phyloP scores from a whole-genome alignment of 2,113 vertebrate genomes.

The Aldabrachelys gigantea region DNA sequence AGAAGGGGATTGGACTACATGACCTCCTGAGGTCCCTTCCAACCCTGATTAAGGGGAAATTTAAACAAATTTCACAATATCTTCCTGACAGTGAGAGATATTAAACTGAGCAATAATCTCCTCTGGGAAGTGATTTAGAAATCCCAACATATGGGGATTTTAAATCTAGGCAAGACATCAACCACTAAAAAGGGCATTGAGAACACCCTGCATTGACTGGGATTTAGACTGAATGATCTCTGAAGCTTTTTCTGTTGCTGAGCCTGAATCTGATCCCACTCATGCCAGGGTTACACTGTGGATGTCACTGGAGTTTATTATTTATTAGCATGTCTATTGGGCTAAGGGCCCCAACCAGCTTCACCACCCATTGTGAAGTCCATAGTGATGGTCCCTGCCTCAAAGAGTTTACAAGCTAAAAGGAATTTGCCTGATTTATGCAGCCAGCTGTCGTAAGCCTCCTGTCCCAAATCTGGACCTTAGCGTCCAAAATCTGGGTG shows the following conservation, averaged over 20 bases:
- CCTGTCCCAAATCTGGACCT: too few relatives aligned
- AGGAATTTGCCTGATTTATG: neutral
- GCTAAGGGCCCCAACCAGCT: neutral
- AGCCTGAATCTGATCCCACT: constrained; percentile 21
- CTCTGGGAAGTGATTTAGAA: neutral
- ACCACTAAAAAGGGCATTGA: neutral
- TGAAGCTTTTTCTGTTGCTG: accelerated
- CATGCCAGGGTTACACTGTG: constrained; percentile 17
- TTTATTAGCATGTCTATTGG: neutral
- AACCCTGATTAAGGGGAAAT: neutral
- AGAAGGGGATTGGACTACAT: too few relatives aligned
- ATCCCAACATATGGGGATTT: neutral
- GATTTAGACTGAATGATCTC: neutral
- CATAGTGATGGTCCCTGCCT: neutral
- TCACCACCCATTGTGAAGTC: neutral
- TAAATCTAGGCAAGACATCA: neutral
- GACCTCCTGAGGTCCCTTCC: too few relatives aligned
- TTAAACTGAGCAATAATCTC: neutral
- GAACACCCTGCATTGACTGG: neutral
- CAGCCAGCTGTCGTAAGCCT: too few relatives aligned
- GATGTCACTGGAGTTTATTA: neutral
- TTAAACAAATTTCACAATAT: neutral
- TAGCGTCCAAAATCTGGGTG: too few relatives aligned
- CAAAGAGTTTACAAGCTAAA: neutral
- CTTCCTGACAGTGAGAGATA: neutral